These are phyloP conservation scores for Tympanuchus pallidicinctus DNA, from an alignment of 2,113 vertebrate species.

Conservation along the genomic window DNA sequence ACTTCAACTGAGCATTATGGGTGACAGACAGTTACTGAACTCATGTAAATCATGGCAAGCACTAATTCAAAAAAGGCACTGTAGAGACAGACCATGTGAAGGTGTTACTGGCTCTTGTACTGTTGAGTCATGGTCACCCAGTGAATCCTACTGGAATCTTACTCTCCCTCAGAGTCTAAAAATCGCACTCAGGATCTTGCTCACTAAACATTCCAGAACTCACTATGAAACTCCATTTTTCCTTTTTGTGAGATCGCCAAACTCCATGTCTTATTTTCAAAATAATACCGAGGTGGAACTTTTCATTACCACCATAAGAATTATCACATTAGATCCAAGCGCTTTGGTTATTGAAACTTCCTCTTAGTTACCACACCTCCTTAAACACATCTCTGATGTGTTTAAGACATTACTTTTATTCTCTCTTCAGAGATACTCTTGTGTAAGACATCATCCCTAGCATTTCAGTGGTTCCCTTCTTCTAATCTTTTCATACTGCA, in stretches of 20 bases:
- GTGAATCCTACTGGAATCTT: background rate
- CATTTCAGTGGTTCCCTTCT: background rate
- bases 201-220: background rate
- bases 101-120: background rate
- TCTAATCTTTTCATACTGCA: background rate
- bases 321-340: background rate
- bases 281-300: background rate
- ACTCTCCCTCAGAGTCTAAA: background rate
- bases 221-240: background rate
- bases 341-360: background rate
- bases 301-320: background rate
- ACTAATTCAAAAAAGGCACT: background rate
- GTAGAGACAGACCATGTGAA: background rate
- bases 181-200: background rate
- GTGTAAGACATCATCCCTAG: background rate
- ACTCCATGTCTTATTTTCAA: background rate
- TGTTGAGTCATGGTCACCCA: background rate
- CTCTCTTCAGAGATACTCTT: background rate
- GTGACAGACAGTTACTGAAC: background rate
- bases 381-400: background rate
- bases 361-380: background rate
- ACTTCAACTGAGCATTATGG: background rate
- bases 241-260: background rate
- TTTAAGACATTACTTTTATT: background rate
- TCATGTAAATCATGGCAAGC: background rate